A percentile compares a stretch with the other conserved stretches of the same genome.
Conservation (phyloP, 2,797 vertebrate genomes). For the Ceryle rudis region DNA sequence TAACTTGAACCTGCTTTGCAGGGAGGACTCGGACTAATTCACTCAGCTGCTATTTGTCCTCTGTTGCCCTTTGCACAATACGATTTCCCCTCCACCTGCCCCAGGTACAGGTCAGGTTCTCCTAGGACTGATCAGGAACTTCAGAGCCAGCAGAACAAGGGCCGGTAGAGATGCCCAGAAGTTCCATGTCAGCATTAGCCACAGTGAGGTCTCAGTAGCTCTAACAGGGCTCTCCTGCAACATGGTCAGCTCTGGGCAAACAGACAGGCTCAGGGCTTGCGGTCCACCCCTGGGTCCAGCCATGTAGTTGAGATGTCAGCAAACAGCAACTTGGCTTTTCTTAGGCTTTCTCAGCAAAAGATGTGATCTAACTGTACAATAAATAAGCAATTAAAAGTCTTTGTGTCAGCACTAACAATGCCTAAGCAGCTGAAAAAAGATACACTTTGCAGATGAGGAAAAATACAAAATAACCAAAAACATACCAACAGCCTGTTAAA, state of each 20-base stretch:
- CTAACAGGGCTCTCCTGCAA: accelerated
- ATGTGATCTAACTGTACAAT: neutral
- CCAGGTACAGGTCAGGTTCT: neutral
- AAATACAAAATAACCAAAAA: neutral
- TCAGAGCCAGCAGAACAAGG: neutral
- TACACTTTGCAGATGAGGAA: neutral
- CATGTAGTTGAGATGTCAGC: accelerated
- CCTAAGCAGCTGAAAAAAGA: neutral
- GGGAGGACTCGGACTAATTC: neutral
- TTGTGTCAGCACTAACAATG: neutral
- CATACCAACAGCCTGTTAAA: neutral
- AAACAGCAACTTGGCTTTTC: neutral
- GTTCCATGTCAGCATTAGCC: neutral
- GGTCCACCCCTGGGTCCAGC: neutral
- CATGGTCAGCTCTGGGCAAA: accelerated
- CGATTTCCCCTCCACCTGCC: neutral
- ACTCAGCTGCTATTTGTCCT: neutral
- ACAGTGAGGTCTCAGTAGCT: neutral
- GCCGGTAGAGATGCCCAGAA: neutral
- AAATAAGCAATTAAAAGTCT: neutral
- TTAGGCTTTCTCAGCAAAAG: neutral
- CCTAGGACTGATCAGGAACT: neutral
- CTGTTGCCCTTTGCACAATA: neutral
- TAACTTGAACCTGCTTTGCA: neutral
- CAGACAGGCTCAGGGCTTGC: neutral